Evolutionary conservation across 2,113 vertebrate genomes (phyloP).

Genomic region (Rostratula benghalensis): DNA sequence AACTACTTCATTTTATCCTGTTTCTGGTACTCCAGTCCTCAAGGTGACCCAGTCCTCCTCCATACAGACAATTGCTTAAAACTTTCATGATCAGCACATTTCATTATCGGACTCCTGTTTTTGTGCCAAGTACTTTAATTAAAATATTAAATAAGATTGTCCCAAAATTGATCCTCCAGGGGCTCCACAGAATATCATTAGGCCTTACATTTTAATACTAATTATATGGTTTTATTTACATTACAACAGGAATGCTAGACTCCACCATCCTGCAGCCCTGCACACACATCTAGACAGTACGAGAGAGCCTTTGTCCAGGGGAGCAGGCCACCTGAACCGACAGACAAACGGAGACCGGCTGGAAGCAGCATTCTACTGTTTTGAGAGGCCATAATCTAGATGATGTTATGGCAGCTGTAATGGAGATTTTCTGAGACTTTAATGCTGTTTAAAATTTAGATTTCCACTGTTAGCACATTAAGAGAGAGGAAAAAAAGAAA

Average conservation of each 20-base stretch:
- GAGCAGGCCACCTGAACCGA: background rate
- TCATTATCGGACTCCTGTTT: background rate
- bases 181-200: background rate
- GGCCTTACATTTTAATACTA: background rate
- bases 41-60: constrained; percentile 13
- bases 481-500: background rate
- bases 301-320: background rate
- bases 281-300: rapidly evolving
- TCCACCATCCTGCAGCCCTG: background rate
- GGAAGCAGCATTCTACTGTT: background rate
- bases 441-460: background rate
- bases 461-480: background rate
- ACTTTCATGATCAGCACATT: background rate
- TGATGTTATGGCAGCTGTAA: background rate
- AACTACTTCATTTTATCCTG: background rate
- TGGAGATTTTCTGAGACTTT: background rate
- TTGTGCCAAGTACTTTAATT: constrained; percentile 26
- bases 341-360: background rate
- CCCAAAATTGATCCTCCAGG: background rate
- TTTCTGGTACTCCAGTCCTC: background rate
- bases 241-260: background rate
- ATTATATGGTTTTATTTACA: constrained; percentile 5
- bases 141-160: constrained; percentile 34
- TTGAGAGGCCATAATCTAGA: background rate
- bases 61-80: background rate